Evolutionary conservation across 2,797 vertebrate genomes (phyloP).

Genomic region (Platalea minor): DNA sequence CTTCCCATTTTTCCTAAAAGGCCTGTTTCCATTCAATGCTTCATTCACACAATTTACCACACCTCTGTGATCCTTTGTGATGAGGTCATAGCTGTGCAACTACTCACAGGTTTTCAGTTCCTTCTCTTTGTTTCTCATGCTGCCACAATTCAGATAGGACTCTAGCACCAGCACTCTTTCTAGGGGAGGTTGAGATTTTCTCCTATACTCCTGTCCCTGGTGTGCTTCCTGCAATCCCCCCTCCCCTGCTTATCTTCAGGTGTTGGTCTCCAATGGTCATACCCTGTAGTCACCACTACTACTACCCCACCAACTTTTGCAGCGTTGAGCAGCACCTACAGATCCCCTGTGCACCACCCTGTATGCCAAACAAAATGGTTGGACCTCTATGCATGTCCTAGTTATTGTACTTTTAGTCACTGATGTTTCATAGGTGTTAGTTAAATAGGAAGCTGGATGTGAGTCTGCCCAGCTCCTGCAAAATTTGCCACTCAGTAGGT

Average conservation of each 20-base stretch:
- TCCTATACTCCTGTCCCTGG: neutral
- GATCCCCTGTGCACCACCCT: neutral
- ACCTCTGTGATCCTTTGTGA: neutral
- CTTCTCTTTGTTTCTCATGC: neutral
- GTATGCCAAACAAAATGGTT: accelerated
- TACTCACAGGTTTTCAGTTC: neutral
- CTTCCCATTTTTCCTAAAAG: neutral
- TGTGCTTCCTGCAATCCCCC: neutral
- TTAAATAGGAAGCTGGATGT: neutral
- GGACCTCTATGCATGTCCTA: neutral
- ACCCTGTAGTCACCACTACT: neutral
- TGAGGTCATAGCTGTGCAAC: neutral
- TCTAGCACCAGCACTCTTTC: neutral
- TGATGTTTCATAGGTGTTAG: neutral
- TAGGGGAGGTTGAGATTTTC: neutral
- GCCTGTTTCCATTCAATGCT: neutral
- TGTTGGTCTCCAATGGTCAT: neutral
- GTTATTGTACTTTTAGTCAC: neutral
- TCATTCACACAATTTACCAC: neutral
- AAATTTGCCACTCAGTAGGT: neutral
- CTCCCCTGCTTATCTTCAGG: neutral
- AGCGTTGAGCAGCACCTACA: neutral
- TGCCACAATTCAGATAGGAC: neutral
- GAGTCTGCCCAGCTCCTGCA: neutral
- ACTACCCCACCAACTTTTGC: neutral